Conservation (phyloP, 1,140 invertebrate species). For the Musca vetustissima region DNA sequence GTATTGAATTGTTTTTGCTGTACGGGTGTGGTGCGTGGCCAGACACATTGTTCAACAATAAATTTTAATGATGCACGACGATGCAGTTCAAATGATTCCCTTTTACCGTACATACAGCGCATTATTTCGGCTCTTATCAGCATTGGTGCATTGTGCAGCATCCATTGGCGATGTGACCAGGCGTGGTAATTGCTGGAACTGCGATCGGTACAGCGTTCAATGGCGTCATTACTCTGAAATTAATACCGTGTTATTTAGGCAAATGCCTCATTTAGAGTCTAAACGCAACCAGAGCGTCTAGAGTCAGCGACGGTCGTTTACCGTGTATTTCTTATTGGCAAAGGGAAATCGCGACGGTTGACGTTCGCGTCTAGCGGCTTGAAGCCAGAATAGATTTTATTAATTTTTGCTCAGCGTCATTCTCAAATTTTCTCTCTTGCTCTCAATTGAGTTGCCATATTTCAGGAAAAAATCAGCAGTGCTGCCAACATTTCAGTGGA, state of each 20-base stretch:
- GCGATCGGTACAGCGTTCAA: slow-evolving; percentile 62
- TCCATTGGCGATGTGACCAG: slow-evolving; percentile 85
- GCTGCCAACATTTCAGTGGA: too few relatives aligned
- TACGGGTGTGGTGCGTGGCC: slow-evolving; percentile 30
- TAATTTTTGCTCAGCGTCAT: too few relatives aligned
- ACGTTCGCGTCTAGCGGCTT: too few relatives aligned
- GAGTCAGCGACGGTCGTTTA: too few relatives aligned
- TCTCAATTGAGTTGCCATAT: too few relatives aligned
- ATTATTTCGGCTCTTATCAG: slow-evolving; percentile 56
- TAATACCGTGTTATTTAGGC: too few relatives aligned
- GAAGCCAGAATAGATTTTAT: too few relatives aligned
- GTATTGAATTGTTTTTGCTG: slow-evolving; percentile 33
- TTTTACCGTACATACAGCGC: slow-evolving; percentile 54
- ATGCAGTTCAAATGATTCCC: slow-evolving; percentile 53
- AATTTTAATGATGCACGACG: slow-evolving; percentile 51
- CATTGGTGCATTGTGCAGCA: slow-evolving; percentile 62
- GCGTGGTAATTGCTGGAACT: slow-evolving; percentile 89
- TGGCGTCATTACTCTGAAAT: slow-evolving; percentile 57
- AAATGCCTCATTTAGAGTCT: not conserved
- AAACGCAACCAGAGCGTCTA: too few relatives aligned
- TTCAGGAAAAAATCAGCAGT: too few relatives aligned
- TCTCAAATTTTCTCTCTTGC: too few relatives aligned
- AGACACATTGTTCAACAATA: slow-evolving; percentile 48
- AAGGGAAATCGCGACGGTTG: too few relatives aligned
- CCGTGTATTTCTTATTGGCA: too few relatives aligned